A percentile compares a stretch with the other conserved stretches of the same genome.
These are phyloP conservation scores for Harmothoe impar DNA, from an alignment of 2,888 invertebrate species.

Conservation along the genomic window DNA sequence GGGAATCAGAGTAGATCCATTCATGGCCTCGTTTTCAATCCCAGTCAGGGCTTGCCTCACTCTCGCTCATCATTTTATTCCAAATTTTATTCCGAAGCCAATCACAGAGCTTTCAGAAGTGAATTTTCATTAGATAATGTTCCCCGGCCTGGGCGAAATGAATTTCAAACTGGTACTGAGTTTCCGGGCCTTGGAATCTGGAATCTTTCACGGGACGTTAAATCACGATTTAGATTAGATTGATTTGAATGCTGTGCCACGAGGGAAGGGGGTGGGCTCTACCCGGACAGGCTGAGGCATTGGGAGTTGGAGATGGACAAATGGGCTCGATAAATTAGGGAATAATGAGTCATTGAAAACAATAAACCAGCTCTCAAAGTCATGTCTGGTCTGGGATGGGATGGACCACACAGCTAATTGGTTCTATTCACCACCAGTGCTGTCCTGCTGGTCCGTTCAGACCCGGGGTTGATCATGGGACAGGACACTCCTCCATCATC, in stretches of 20 bases:
- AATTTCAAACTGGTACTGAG: background rate
- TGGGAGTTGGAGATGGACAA: background rate
- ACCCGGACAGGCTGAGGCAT: no score
- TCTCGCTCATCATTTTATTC: no score
- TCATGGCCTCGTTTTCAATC: background rate
- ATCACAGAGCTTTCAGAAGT: background rate
- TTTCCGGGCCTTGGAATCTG: background rate
- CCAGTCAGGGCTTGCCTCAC: background rate
- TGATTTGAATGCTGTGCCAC: constrained; percentile 9
- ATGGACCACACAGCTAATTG: constrained; percentile 13
- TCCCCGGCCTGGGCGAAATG: background rate
- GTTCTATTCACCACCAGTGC: background rate
- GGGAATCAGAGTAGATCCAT: background rate
- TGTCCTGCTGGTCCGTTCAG: background rate
- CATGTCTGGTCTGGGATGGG: background rate
- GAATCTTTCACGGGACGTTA: constrained; percentile 15
- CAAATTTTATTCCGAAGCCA: constrained; percentile 18
- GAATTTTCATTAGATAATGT: constrained; percentile 30
- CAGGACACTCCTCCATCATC: background rate
- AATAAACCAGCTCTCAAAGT: constrained; percentile 25
- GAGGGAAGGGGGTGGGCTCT: background rate
- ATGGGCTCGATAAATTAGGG: constrained; percentile 50
- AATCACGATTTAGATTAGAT: constrained; percentile 55
- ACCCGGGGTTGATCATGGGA: background rate
- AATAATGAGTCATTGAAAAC: constrained; percentile 46